Evolutionary conservation across 2,888 invertebrate species (phyloP), one percentile per base, ranked within the genome.

Genomic region (Acheta domesticus): DNA sequence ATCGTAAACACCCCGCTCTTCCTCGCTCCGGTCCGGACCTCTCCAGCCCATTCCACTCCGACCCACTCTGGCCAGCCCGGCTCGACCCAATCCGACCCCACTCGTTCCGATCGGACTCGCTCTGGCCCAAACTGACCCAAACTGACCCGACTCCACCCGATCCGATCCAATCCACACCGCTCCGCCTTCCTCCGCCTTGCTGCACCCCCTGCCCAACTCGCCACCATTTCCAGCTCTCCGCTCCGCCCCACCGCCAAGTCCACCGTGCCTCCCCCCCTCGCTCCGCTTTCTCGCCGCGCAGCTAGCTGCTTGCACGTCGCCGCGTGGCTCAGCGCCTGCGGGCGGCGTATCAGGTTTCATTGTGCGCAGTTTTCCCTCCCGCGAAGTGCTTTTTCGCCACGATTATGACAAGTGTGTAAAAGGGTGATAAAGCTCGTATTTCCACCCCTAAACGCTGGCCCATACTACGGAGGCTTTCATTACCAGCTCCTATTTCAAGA

Each of bases 341-440:
- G 36, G 36, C 36, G 36, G 36, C 36, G 36, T 62, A 62, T 62
- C 62, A 19, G 62, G 62, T 62, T 62, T 62, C 62, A 62, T 62
- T 62, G 62, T 62, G 62, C 3, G 62, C 62, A n/a, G 62, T 62
- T 62, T 62, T 62, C 62, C 36, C n/a, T 62, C 62, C 62, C 62
- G 62, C 62, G 62, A 62, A 62, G 62, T 62, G 62, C 62, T 62
- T 62, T 62, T 62, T 62, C 62, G 16, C 62, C 62, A 62, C 62
- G 62, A 62, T 19, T 62, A 62, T 62, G n/a, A 62, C 62, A 62
- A n/a, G 62, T 62, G 62, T 62, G 62, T 62, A 62, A 62, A 62
- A 62, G 62, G 62, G 62, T 62, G 62, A 62, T 62, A 62, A 62
- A 62, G 62, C 62, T 62, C 62, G 62, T 11, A 62, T 62, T 62